Evolutionary conservation across 2,888 invertebrate species (phyloP).

Genomic region (Brenthis ino): DNA sequence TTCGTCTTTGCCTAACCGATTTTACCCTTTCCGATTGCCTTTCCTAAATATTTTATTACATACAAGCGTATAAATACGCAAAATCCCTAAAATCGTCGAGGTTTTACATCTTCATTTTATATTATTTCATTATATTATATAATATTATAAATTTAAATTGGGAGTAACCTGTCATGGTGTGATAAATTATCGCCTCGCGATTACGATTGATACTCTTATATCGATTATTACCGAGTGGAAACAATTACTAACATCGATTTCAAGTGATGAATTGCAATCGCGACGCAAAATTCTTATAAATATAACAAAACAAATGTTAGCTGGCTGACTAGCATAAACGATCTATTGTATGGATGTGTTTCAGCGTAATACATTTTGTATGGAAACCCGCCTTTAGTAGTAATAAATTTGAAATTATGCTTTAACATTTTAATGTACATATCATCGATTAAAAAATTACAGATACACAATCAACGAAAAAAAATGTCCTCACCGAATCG

Average conservation of each 20-base stretch:
- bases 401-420: not conserved
- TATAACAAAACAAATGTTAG: slow-evolving; percentile 30
- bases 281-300: slow-evolving; percentile 28
- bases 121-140: slow-evolving; percentile 21
- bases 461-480: no score
- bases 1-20: not conserved
- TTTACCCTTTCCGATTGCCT: not conserved
- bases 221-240: not conserved
- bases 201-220: slow-evolving; percentile 4
- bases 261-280: slow-evolving; percentile 6
- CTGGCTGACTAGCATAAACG: slow-evolving; percentile 34
- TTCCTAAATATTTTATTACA: not conserved
- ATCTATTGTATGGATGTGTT: slow-evolving; percentile 25
- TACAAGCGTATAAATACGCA: slow-evolving; percentile 1
- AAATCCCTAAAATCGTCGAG: not conserved
- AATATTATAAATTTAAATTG: slow-evolving; percentile 21
- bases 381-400: slow-evolving; percentile 2
- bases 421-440: no score
- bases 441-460: no score
- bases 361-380: not conserved
- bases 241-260: not conserved
- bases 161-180: slow-evolving; percentile 32
- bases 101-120: not conserved
- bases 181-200: slow-evolving; percentile 11
- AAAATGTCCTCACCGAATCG: no score